Evolutionary conservation across 2,888 invertebrate genomes (phyloP).

Genomic region (Cryptocheilus praepositus): DNA sequence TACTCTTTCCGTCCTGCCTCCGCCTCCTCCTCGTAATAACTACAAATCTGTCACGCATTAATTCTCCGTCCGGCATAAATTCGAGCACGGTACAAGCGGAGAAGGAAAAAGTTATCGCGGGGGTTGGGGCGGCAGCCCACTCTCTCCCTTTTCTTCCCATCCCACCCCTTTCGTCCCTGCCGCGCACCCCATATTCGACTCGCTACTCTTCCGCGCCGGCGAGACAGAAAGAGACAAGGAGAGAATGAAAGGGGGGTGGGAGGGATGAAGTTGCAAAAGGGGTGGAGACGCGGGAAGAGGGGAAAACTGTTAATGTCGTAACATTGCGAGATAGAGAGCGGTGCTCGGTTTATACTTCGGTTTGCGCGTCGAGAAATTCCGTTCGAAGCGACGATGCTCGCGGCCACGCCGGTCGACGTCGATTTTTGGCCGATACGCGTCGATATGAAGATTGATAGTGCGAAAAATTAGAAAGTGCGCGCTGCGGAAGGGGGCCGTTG

Average conservation of each 20-base stretch:
- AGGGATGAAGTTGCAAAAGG: conserved; percentile 15
- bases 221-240: conserved; percentile 27
- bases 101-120: conserved; percentile 70
- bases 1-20: conserved; percentile 54
- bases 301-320: conserved; percentile 39
- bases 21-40: conserved; percentile 67
- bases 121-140: conserved; percentile 44
- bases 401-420: neutral
- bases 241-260: conserved; percentile 30
- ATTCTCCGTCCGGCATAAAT: conserved; percentile 74
- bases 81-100: conserved; percentile 66
- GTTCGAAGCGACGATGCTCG: neutral
- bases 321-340: conserved; percentile 32
- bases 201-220: conserved; percentile 30
- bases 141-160: conserved; percentile 33
- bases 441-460: neutral
- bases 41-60: conserved; percentile 75
- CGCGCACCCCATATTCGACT: conserved; percentile 37
- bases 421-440: neutral
- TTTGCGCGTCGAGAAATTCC: neutral
- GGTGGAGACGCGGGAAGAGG: conserved; percentile 5
- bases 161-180: conserved; percentile 20
- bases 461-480: conserved; percentile 1
- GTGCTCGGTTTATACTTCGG: conserved; percentile 24
- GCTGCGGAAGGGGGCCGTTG: neutral